phyloP scores from a whole-genome alignment of 2,113 vertebrate genomes.

The Boulengeromyrus knoepffleri region DNA sequence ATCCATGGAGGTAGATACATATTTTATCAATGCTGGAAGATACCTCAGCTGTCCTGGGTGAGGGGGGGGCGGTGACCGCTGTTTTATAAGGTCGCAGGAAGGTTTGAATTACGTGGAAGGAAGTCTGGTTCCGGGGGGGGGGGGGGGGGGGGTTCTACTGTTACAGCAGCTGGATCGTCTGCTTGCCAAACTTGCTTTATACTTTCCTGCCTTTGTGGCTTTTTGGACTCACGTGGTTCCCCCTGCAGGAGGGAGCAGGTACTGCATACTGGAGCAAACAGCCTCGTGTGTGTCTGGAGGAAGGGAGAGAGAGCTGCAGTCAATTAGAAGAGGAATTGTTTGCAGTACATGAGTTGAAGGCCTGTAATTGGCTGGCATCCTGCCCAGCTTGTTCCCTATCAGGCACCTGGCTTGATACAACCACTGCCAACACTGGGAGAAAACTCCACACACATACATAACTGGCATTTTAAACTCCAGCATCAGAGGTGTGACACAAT shows the following conservation, averaged over 20 bases:
- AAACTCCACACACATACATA: background rate
- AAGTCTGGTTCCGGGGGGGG: background rate
- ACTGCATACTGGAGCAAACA: background rate
- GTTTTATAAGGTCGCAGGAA: background rate
- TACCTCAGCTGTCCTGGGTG: background rate
- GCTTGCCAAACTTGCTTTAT: background rate
- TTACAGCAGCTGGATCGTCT: background rate
- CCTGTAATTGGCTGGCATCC: background rate
- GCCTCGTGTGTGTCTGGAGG: background rate
- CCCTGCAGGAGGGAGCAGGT: slow-evolving; percentile 12
- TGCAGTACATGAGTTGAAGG: background rate
- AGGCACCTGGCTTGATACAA: background rate
- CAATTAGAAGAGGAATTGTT: background rate
- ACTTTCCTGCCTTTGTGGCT: background rate
- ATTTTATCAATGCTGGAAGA: background rate
- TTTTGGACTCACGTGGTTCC: background rate
- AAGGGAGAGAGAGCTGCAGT: background rate
- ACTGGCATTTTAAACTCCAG: background rate
- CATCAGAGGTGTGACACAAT: background rate
- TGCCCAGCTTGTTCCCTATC: background rate
- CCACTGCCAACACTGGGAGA: background rate
- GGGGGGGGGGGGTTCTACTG: background rate
- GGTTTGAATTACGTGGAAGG: background rate
- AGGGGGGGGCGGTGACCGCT: background rate
- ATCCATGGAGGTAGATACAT: background rate